A percentile compares a stretch with the other conserved stretches of the same genome.
Conservation (phyloP, 2,888 invertebrate species). For the Andrena marginata region DNA sequence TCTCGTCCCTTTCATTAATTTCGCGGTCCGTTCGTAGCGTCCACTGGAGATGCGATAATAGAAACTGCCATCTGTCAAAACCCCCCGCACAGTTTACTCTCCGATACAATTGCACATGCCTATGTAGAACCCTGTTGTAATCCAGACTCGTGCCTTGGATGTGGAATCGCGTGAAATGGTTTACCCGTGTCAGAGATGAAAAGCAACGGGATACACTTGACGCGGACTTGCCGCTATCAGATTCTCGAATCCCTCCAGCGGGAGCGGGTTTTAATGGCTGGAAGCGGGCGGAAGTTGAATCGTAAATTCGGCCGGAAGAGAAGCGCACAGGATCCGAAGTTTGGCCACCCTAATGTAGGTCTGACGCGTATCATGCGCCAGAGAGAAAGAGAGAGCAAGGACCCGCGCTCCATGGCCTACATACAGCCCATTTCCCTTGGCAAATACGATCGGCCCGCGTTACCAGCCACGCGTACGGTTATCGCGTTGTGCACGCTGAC, state of each 20-base stretch:
- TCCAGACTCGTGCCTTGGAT: too few species aligned
- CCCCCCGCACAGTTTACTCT: too few species aligned
- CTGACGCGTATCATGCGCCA: constrained; percentile 27
- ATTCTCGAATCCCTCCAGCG: constrained; percentile 26
- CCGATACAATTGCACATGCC: too few species aligned
- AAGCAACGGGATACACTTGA: constrained; percentile 18
- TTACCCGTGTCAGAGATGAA: neutral
- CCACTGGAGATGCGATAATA: too few species aligned
- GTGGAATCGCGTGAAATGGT: too few species aligned
- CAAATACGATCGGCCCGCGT: constrained; percentile 57
- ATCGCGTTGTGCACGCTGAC: constrained; percentile 32
- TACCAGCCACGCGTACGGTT: constrained; percentile 32
- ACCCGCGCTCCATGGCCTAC: constrained; percentile 66
- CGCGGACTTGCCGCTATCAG: constrained; percentile 18
- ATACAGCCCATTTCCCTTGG: constrained; percentile 53
- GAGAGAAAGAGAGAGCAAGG: constrained; percentile 53
- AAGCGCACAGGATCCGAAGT: constrained; percentile 37
- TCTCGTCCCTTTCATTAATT: neutral
- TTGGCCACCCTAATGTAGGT: constrained; percentile 55
- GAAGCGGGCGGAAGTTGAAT: constrained; percentile 36
- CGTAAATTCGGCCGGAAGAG: constrained; percentile 48
- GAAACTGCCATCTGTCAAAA: too few species aligned
- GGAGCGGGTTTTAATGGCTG: constrained; percentile 38
- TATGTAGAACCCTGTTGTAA: too few species aligned
- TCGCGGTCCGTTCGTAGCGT: neutral